phyloP scores from a whole-genome alignment of 2,797 vertebrate genomes.

The Sus cebifrons region DNA sequence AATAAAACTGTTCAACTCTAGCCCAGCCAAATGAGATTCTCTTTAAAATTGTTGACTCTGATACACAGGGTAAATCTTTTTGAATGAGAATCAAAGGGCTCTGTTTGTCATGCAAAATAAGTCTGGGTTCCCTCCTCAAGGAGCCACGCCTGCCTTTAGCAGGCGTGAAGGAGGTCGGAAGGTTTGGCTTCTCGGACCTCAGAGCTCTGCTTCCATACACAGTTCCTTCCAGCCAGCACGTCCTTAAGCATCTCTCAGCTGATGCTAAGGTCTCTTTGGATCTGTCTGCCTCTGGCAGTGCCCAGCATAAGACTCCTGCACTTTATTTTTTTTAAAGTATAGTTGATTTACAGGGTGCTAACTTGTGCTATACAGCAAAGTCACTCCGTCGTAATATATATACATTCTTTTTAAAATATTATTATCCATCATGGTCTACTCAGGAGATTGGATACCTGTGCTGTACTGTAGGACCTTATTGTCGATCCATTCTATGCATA shows the following conservation, averaged over 20 bases:
- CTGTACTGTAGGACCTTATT: too few species aligned
- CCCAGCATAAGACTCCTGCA: rapidly evolving
- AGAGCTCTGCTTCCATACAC: rapidly evolving
- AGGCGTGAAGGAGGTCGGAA: rapidly evolving
- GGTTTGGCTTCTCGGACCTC: rapidly evolving
- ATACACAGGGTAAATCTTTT: background rate
- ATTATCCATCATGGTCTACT: too few species aligned
- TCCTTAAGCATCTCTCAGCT: rapidly evolving
- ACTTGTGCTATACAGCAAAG: too few species aligned
- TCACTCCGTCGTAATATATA: too few species aligned
- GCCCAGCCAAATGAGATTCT: background rate
- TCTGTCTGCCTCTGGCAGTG: rapidly evolving
- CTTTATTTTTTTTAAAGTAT: background rate
- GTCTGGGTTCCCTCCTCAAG: background rate
- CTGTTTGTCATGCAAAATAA: too few species aligned
- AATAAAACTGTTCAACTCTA: background rate
- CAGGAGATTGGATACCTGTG: too few species aligned
- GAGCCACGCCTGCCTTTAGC: rapidly evolving
- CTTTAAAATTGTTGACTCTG: background rate
- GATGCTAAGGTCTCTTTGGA: rapidly evolving
- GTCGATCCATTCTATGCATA: too few species aligned
- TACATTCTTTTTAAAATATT: too few species aligned
- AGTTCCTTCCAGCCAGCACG: too few species aligned
- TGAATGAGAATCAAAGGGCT: background rate
- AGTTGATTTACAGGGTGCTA: too few species aligned